Evolutionary conservation across 1,140 invertebrate genomes (phyloP).

Genomic region (Drosophila sturtevanti): DNA sequence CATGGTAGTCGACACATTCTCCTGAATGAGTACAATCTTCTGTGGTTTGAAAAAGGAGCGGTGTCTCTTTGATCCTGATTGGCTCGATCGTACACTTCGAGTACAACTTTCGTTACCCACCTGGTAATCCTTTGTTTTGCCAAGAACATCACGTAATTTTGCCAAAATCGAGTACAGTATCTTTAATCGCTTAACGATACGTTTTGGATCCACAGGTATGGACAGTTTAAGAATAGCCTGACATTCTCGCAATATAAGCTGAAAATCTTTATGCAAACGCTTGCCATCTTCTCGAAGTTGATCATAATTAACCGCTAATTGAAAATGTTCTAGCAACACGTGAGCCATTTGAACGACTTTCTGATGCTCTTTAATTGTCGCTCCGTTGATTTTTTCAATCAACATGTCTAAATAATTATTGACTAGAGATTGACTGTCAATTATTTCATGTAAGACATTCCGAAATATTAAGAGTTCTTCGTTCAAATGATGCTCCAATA

Average conservation of each 20-base stretch:
- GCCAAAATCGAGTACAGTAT: slow-evolving; percentile 67
- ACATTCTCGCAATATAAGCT: slow-evolving; percentile 64
- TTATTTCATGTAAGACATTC: slow-evolving; percentile 70
- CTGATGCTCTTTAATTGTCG: slow-evolving; percentile 9
- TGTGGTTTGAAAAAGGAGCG: slow-evolving; percentile 18
- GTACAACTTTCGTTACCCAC: slow-evolving; percentile 1
- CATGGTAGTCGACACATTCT: neutral
- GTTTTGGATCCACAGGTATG: slow-evolving; percentile 43
- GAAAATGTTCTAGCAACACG: slow-evolving; percentile 65
- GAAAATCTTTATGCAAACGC: slow-evolving; percentile 60
- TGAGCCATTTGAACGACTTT: slow-evolving; percentile 59
- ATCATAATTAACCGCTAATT: slow-evolving; percentile 47
- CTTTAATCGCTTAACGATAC: slow-evolving; percentile 73
- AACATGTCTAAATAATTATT: slow-evolving; percentile 64
- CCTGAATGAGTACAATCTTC: neutral
- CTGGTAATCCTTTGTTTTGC: neutral
- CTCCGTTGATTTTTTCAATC: slow-evolving; percentile 27
- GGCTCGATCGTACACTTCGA: neutral
- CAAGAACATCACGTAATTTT: slow-evolving; percentile 58
- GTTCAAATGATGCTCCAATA: slow-evolving; percentile 71
- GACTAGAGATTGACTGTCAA: slow-evolving; percentile 64
- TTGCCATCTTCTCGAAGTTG: slow-evolving; percentile 30
- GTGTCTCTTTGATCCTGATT: slow-evolving; percentile 17
- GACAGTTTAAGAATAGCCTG: slow-evolving; percentile 50
- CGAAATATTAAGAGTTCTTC: slow-evolving; percentile 66